phyloP scores from a whole-genome alignment of 2,888 invertebrate species.

The Tenthredo livida region DNA sequence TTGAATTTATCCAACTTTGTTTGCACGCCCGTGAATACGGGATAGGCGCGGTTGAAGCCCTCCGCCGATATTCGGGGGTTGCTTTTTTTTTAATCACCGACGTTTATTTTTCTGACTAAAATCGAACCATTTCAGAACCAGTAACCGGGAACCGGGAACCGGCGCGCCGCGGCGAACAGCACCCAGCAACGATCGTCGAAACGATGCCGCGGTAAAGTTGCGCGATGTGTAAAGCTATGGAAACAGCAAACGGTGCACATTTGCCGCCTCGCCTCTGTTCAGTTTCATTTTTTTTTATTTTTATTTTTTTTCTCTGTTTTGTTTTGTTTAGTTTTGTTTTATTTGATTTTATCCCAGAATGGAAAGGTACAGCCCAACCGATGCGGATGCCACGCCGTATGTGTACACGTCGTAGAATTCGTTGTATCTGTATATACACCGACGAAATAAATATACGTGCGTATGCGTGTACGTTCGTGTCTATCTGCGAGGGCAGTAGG shows the following conservation, averaged over 20 bases:
- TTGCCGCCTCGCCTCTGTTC: slow-evolving; percentile 11
- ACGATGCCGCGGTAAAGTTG: slow-evolving; percentile 19
- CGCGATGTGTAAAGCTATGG: slow-evolving; percentile 34
- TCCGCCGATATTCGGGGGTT: slow-evolving; percentile 55
- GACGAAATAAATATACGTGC: not conserved
- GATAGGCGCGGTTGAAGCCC: slow-evolving; percentile 58
- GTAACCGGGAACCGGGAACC: not conserved
- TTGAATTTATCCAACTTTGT: slow-evolving; percentile 75
- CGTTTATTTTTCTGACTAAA: slow-evolving; percentile 39
- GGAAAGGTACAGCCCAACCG: slow-evolving; percentile 60
- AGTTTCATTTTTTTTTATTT: not conserved
- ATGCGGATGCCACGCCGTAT: not conserved
- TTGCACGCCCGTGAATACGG: slow-evolving; percentile 64
- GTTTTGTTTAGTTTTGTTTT: slow-evolving; percentile 58
- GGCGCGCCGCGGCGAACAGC: not conserved
- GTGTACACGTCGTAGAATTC: slow-evolving; percentile 4
- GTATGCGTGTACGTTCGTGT: not conserved
- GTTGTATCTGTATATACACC: slow-evolving; percentile 11
- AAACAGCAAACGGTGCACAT: slow-evolving; percentile 50
- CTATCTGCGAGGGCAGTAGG: slow-evolving; percentile 24
- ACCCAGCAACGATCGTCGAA: not conserved
- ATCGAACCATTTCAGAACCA: not conserved
- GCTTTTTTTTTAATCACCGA: slow-evolving; percentile 48
- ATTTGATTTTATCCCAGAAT: slow-evolving; percentile 65
- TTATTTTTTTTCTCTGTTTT: not conserved